Evolutionary conservation across 2,888 invertebrate species (phyloP).

Genomic region (Lucinisca nassula): DNA sequence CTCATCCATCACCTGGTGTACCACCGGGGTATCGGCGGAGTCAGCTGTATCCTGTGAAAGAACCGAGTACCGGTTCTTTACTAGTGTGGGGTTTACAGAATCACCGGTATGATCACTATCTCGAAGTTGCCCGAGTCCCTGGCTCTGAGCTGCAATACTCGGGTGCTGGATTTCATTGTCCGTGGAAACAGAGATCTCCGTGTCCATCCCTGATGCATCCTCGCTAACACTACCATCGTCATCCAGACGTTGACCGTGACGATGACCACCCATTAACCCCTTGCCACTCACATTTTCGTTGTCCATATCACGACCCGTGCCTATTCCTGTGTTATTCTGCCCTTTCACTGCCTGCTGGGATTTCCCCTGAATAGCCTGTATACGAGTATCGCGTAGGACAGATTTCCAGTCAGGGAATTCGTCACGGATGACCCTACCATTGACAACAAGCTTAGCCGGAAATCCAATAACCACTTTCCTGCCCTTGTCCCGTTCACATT

Average conservation of each 20-base stretch:
- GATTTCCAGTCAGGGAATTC: constrained; percentile 18
- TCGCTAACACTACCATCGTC: not conserved
- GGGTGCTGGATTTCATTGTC: not conserved
- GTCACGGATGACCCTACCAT: not conserved
- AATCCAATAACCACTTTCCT: not conserved
- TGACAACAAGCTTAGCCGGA: constrained; percentile 12
- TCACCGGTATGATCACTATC: not conserved
- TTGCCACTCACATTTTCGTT: too few relatives aligned
- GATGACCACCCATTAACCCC: not conserved
- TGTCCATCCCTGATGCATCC: not conserved
- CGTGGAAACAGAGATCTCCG: not conserved
- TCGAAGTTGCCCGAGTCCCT: not conserved
- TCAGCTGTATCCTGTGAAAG: not conserved
- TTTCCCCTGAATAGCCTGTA: not conserved
- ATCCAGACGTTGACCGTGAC: not conserved
- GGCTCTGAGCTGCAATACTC: not conserved
- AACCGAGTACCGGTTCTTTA: not conserved
- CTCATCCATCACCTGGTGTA: not conserved
- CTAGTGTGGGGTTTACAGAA: not conserved
- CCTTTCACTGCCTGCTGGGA: not conserved
- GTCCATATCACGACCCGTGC: too few relatives aligned
- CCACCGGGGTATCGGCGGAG: not conserved
- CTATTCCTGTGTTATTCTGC: too few relatives aligned
- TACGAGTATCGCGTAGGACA: not conserved
- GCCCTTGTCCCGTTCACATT: not conserved